These are phyloP conservation scores for Noturus placidus DNA, from an alignment of 2,113 vertebrate species.

Conservation along the genomic window DNA sequence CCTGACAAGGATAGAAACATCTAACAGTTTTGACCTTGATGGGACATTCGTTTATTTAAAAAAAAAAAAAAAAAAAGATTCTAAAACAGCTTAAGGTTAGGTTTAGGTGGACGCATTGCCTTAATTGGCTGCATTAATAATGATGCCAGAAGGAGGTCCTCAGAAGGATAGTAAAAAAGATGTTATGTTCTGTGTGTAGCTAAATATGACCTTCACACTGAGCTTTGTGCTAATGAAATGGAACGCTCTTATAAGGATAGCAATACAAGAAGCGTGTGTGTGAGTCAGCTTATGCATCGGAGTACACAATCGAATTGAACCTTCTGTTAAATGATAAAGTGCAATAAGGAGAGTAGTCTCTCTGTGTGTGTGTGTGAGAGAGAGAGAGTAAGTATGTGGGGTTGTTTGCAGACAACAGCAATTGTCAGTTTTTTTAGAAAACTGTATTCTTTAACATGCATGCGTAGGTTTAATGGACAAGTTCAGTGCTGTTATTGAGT, in stretches of 20 bases:
- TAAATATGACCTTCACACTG: neutral
- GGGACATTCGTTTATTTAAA: neutral
- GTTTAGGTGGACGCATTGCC: too few relatives aligned
- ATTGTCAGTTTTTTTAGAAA: neutral
- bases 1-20: neutral
- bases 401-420: slow-evolving; percentile 37
- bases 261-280: neutral
- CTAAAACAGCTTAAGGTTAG: neutral
- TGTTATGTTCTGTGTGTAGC: neutral
- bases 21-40: neutral
- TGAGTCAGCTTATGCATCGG: neutral
- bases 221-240: neutral
- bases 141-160: neutral
- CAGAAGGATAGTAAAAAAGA: neutral
- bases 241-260: neutral
- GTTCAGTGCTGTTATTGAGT: neutral
- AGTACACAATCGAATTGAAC: neutral
- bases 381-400: neutral
- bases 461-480: slow-evolving; percentile 14
- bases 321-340: neutral
- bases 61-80: neutral
- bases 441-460: neutral
- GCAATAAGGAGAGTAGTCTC: neutral
- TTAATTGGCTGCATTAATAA: neutral
- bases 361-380: neutral